Evolutionary conservation across 2,113 vertebrate genomes (phyloP), one percentile per base, ranked within the genome.

Genomic region (Calyptommatus sinebrachiatus): DNA sequence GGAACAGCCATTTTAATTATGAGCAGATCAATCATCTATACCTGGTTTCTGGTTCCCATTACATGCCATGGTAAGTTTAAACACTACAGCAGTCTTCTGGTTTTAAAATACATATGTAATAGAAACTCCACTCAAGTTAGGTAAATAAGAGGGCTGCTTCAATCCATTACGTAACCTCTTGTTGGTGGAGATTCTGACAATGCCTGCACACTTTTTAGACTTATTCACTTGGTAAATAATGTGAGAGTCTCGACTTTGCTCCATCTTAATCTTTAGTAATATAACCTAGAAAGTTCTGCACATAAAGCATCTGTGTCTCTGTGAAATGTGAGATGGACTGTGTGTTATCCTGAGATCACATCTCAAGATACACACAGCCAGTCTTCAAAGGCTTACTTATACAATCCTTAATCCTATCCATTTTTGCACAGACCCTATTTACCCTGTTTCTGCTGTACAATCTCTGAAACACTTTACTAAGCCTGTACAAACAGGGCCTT

Each of bases 21-120:
- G 81, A 73, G 60, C 61, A n/a, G 28, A 86, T 82, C n/a, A 72
- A 82, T 77, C 82, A 88, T n/a, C 78, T 79, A 22, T 31, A 83
- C 76, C 62, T 87, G 26, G 26, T 71, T 85, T 80, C 22, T 85
- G 83, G 50, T 72, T 84, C 72, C 45, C 21, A 81, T 65, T 66
- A 83, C 22, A 7, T n/a, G 29, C 71, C 46, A 79, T 8, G 5
- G 48, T 6, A 77, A 82, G 0, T 81, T 84, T 63, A 16, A 86
- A 84, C 69, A 8, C 41, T 62, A 10, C 29, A 84, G 69, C 60
- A 1, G 61, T 77, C 74, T 83, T 83, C 62, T 8, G 83, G 53
- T 84, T 41, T 83, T 26, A 86, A 81, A 86, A 72, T 41, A 80
- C 68, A 75, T 28, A n/a, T 72, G 50, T 76, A 29, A 50, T 2